phyloP scores from a whole-genome alignment of 64 coral and sea anemone genomes.

The Orbicella faveolata region DNA sequence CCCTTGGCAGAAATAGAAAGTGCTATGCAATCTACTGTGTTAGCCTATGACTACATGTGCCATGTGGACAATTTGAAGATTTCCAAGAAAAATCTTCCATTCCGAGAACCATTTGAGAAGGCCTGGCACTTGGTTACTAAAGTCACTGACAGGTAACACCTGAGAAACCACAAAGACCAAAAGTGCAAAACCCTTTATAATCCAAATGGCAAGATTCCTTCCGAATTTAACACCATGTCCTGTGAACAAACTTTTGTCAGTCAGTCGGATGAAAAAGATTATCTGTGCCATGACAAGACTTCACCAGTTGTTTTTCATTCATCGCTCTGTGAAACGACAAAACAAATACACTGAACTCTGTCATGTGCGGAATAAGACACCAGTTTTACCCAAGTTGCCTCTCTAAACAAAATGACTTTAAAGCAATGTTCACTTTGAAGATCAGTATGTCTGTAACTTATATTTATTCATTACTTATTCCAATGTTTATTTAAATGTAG shows the following conservation, averaged over 20 bases:
- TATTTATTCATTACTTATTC: too few relatives aligned
- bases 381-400: conserved; percentile 19
- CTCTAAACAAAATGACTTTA: too few relatives aligned
- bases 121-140: background rate
- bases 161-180: conserved; percentile 34
- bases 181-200: conserved; percentile 30
- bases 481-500: too few relatives aligned
- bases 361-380: conserved; percentile 3
- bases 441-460: too few relatives aligned
- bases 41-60: conserved; percentile 44
- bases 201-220: conserved; percentile 8
- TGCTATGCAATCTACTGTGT: background rate
- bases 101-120: background rate
- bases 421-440: too few relatives aligned
- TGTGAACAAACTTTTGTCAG: background rate
- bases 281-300: conserved; percentile 21
- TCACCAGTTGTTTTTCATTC: conserved; percentile 43
- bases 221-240: conserved; percentile 34
- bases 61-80: background rate
- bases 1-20: too few relatives aligned
- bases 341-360: conserved; percentile 33
- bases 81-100: background rate
- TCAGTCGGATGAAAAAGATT: conserved; percentile 20
- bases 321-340: conserved; percentile 5
- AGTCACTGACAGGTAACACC: conserved; percentile 15